Evolutionary conservation across 2,888 invertebrate species (phyloP), one percentile per base, ranked within the genome.

Genomic region (Papilio gigon): DNA sequence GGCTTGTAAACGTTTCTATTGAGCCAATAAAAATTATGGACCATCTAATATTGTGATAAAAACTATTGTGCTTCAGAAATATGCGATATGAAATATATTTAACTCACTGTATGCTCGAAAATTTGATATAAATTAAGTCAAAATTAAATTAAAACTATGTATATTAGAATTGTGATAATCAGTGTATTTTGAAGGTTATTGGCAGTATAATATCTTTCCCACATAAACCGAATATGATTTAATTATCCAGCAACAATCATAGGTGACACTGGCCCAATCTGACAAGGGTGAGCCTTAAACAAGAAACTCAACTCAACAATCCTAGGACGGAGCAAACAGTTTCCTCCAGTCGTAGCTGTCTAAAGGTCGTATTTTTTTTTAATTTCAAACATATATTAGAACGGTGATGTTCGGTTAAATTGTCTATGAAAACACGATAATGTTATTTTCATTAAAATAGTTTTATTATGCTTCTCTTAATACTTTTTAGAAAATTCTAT

Each of bases 21-120:
- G 25, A 56, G 22, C 35, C 37, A 58, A 30, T 17, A 25, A 53
- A 27, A 67, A 64, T 37, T 25, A 69, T 65, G 69, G 65, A 65
- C 69, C 68, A 68, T 60, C 64, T 59, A 22, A 59, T 27, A 68
- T 65, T 68, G 68, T 68, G 64, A 68, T 68, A 62, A 67, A 37
- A 27, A 40, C 12, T 17, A 60, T 50, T 27, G 22, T 56, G 62
- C 30, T 56, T 56, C 61, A 42, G 20, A 56, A 53, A 42, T 62
- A 40, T 56, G 17, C 44, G 40, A n/a, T 61, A 42, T 30, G 17
- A 30, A 56, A 56, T 56, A 56, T 56, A 27, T 53, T 53, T 53
- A 30, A n/a, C 30, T 8, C 27, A 30, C 30, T 30, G 30, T 2
- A 0, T 56, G 30, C 30, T 30, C 53, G 30, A n/a, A 17, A 27